Evolutionary conservation across 2,888 invertebrate species (phyloP).

Genomic region (Bellardia bayeri): DNA sequence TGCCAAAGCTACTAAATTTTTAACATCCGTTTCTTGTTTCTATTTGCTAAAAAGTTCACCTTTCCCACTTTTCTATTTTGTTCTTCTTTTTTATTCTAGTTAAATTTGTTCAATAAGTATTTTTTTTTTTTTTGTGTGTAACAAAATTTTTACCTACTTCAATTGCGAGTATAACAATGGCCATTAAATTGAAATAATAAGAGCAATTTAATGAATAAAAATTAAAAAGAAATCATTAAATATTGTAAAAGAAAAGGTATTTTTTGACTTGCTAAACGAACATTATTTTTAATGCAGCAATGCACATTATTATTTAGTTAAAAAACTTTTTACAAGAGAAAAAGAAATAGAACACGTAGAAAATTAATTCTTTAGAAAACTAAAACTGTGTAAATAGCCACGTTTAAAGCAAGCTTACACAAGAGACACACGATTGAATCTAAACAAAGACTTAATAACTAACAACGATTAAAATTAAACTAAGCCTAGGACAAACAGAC

Average conservation of each 20-base stretch:
- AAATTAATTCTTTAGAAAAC: too few species aligned
- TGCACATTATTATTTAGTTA: too few species aligned
- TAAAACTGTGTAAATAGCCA: too few species aligned
- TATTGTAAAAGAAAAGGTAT: neutral
- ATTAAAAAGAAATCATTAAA: constrained; percentile 4
- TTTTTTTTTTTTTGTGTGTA: constrained; percentile 1
- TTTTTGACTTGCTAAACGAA: neutral
- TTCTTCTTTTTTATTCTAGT: neutral
- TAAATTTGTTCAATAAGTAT: constrained; percentile 28
- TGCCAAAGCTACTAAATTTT: neutral
- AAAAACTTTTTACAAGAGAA: too few species aligned
- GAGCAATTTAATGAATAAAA: neutral
- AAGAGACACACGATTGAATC: too few species aligned
- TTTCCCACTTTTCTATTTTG: neutral
- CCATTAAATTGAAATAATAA: constrained; percentile 11
- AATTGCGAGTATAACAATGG: constrained; percentile 11
- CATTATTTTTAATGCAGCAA: neutral
- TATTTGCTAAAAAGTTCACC: constrained; percentile 1
- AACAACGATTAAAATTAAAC: too few species aligned
- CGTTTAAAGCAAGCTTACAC: too few species aligned
- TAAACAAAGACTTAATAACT: too few species aligned
- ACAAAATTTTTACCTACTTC: constrained; percentile 39
- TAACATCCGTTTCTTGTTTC: constrained; percentile 7
- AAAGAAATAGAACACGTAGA: too few species aligned
- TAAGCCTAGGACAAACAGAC: too few species aligned